A percentile compares a stretch with the other conserved stretches of the same genome.
Conservation (phyloP, 2,888 invertebrate species). For the Calameuta idolon region DNA sequence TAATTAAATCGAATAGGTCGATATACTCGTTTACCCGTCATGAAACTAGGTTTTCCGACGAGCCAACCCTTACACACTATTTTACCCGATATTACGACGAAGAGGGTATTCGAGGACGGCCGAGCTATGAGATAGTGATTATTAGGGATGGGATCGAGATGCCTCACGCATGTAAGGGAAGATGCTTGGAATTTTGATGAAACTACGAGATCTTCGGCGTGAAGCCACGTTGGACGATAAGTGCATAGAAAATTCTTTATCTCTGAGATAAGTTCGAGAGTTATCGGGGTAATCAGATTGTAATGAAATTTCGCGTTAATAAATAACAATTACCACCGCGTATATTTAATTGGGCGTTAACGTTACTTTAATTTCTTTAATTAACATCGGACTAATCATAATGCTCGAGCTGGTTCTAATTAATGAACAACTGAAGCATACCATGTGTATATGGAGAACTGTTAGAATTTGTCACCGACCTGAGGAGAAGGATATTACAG, state of each 20-base stretch:
- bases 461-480: constrained; percentile 1
- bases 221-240: background rate
- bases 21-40: background rate
- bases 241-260: background rate
- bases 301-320: background rate
- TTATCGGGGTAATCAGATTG: background rate
- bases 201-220: background rate
- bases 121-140: background rate
- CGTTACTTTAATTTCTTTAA: background rate
- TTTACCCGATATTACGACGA: background rate
- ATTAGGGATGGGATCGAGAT: background rate
- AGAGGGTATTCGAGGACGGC: background rate
- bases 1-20: constrained; percentile 13
- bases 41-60: background rate
- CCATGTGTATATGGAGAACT: background rate
- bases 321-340: background rate
- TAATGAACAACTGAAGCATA: background rate
- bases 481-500: constrained; percentile 47
- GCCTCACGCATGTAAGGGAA: background rate
- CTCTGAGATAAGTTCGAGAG: background rate
- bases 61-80: background rate
- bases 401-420: background rate
- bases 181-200: background rate
- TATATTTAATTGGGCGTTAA: background rate
- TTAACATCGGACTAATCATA: background rate